These are phyloP conservation scores for Punctoribates punctum DNA, from an alignment of 2,888 invertebrate genomes.

Conservation along the genomic window DNA sequence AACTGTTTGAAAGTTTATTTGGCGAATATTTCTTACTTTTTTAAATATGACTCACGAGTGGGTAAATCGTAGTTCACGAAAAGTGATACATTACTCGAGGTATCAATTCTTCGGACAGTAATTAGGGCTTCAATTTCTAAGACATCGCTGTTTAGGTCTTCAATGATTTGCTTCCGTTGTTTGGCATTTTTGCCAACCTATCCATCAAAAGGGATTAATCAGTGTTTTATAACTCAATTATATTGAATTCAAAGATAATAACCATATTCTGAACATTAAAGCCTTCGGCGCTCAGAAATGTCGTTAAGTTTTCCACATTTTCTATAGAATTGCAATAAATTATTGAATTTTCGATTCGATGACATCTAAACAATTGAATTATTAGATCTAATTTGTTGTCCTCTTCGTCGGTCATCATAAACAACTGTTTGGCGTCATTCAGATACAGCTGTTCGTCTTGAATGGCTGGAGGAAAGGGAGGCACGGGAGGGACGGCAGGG, in stretches of 20 bases:
- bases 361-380: not conserved
- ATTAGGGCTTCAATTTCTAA: not conserved
- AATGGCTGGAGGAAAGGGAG: too few relatives aligned
- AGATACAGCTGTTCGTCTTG: not conserved
- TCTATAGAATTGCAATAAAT: not conserved
- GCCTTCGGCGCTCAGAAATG: not conserved
- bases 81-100: not conserved
- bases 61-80: slow-evolving; percentile 9
- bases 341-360: not conserved
- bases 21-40: not conserved
- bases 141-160: not conserved
- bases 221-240: too few relatives aligned
- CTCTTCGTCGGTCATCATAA: not conserved
- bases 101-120: not conserved
- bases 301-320: not conserved
- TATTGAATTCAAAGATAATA: too few relatives aligned
- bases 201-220: too few relatives aligned
- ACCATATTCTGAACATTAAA: too few relatives aligned
- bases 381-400: not conserved
- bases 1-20: not conserved
- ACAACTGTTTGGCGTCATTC: not conserved
- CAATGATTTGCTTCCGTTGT: not conserved
- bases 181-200: not conserved
- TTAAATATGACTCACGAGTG: not conserved
- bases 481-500: too few relatives aligned